Conservation (phyloP, 92 coral and sea anemone genomes). For the Palythoa grandiflora region DNA sequence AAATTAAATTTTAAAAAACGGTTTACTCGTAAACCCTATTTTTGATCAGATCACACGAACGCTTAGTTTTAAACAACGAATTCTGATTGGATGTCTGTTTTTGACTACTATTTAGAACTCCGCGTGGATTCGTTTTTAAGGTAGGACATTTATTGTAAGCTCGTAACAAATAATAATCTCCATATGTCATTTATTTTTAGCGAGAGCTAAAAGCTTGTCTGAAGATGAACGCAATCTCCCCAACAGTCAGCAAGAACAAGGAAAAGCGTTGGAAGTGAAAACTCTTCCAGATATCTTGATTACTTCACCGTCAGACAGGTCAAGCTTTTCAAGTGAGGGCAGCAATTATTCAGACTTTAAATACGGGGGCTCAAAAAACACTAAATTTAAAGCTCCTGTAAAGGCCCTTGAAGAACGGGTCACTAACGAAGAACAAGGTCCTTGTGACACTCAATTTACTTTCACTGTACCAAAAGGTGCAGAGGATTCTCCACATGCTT, state of each 20-base stretch:
- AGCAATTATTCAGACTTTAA: slow-evolving; percentile 27
- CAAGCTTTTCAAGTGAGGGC: slow-evolving; percentile 47
- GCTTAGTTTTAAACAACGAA: neutral
- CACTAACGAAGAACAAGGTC: neutral
- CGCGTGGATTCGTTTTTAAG: neutral
- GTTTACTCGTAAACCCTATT: no score
- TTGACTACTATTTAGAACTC: no score
- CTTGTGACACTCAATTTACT: neutral
- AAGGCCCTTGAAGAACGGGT: neutral
- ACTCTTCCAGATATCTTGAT: slow-evolving; percentile 26
- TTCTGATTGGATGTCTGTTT: no score
- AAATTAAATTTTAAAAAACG: no score
- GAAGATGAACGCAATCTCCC: slow-evolving; percentile 14
- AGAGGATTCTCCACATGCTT: neutral
- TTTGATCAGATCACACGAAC: no score
- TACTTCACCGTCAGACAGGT: slow-evolving; percentile 35
- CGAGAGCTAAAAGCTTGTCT: slow-evolving; percentile 13
- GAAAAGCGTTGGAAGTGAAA: neutral
- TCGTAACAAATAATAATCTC: neutral
- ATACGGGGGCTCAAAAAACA: neutral
- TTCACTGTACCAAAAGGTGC: neutral
- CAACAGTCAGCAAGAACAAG: neutral
- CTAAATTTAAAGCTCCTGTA: neutral
- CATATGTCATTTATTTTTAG: neutral
- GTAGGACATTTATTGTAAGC: neutral